These are phyloP conservation scores for Rhabdophis nuchalis DNA, from an alignment of 2,797 vertebrate genomes.

Conservation along the genomic window DNA sequence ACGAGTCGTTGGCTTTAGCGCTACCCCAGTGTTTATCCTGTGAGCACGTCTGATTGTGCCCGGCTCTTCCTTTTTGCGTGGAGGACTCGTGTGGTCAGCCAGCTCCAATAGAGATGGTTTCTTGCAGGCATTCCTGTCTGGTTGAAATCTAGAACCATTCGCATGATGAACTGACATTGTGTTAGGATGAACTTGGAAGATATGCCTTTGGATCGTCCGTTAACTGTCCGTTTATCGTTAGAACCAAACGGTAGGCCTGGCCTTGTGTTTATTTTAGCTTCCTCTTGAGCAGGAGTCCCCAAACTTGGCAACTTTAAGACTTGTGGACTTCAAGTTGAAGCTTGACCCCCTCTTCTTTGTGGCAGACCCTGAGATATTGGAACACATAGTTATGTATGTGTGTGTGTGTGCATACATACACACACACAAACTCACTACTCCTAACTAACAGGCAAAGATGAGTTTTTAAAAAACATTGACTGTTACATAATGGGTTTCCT, in stretches of 20 bases:
- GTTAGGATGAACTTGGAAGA: neutral
- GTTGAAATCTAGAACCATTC: neutral
- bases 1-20: neutral
- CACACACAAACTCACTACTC: too few relatives aligned
- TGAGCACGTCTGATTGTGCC: too few relatives aligned
- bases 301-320: too few relatives aligned
- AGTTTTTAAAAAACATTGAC: slow-evolving; percentile 47
- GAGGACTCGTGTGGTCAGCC: neutral
- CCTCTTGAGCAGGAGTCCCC: neutral
- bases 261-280: neutral
- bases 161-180: neutral
- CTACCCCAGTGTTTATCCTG: neutral
- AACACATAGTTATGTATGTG: too few relatives aligned
- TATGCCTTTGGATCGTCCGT: neutral
- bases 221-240: neutral
- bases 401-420: too few relatives aligned
- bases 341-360: neutral
- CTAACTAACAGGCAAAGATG: too few relatives aligned
- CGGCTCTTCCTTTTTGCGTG: neutral
- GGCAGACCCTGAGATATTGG: neutral
- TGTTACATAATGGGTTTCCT: slow-evolving; percentile 53
- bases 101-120: neutral
- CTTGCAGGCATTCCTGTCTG: neutral
- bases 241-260: neutral
- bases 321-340: too few relatives aligned